Evolutionary conservation across 2,888 invertebrate species (phyloP).

Genomic region (Mactromeris polynyma): DNA sequence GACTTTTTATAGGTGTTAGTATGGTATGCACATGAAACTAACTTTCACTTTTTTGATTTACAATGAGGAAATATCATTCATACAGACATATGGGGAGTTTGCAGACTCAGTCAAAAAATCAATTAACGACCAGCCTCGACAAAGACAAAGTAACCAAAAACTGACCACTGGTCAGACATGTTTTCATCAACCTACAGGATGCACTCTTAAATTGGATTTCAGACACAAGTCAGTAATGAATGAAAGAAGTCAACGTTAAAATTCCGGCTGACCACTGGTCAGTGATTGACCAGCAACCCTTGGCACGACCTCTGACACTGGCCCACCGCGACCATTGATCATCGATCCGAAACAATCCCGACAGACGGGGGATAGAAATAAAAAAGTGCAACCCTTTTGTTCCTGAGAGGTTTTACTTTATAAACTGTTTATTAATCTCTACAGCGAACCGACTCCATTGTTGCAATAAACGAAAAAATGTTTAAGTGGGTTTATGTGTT

Average conservation of each 20-base stretch:
- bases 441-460: background rate
- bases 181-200: constrained; percentile 6
- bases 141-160: constrained; percentile 4
- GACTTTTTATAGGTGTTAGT: too few relatives aligned
- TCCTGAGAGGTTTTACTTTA: background rate
- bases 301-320: constrained; percentile 53
- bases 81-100: background rate
- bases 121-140: background rate
- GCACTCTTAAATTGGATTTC: constrained; percentile 42
- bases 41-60: too few relatives aligned
- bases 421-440: constrained; percentile 29
- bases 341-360: constrained; percentile 16
- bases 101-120: constrained; percentile 19
- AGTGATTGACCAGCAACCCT: constrained; percentile 47
- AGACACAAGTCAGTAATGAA: constrained; percentile 27
- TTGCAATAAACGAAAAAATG: background rate
- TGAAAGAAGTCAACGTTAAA: constrained; percentile 60
- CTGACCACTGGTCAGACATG: constrained; percentile 36
- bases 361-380: constrained; percentile 30
- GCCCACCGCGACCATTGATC: constrained; percentile 44
- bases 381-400: constrained; percentile 19
- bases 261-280: constrained; percentile 45
- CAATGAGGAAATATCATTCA: background rate
- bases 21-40: too few relatives aligned
- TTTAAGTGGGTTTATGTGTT: background rate